These are phyloP conservation scores for Sarcophaga variegata DNA, from an alignment of 2,888 invertebrate genomes.

Conservation along the genomic window DNA sequence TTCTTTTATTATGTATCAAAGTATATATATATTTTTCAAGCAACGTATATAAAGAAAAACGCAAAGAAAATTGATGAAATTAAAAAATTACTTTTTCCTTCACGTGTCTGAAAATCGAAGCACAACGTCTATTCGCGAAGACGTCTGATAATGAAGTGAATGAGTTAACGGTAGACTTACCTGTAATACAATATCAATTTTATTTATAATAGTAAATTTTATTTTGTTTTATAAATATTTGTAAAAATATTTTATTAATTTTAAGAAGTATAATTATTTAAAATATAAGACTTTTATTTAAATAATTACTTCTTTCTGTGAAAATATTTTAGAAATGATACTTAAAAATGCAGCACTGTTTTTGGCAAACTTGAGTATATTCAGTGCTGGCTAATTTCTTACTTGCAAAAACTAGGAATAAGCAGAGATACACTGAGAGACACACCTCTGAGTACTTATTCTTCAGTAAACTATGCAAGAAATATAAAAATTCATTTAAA, in stretches of 20 bases:
- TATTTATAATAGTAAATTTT: neutral
- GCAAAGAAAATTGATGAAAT: conserved; percentile 57
- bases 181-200: neutral
- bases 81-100: conserved; percentile 48
- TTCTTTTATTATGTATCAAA: neutral
- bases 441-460: too few relatives aligned
- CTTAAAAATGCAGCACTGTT: conserved; percentile 28
- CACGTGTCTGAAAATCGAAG: conserved; percentile 61
- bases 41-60: conserved; percentile 29
- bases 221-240: neutral
- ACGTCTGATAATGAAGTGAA: conserved; percentile 63
- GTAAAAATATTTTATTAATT: neutral
- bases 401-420: neutral
- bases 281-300: neutral
- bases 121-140: conserved; percentile 64
- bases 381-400: neutral
- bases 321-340: neutral
- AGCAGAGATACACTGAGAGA: neutral
- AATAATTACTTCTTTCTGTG: neutral
- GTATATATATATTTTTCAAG: neutral
- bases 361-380: conserved; percentile 31
- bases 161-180: conserved; percentile 34
- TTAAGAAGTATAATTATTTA: neutral
- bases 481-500: too few relatives aligned
- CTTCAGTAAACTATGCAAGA: too few relatives aligned